A percentile compares a stretch with the other conserved stretches of the same genome.
phyloP scores from a whole-genome alignment of 2,113 vertebrate species.

The Toxotes jaculatrix region DNA sequence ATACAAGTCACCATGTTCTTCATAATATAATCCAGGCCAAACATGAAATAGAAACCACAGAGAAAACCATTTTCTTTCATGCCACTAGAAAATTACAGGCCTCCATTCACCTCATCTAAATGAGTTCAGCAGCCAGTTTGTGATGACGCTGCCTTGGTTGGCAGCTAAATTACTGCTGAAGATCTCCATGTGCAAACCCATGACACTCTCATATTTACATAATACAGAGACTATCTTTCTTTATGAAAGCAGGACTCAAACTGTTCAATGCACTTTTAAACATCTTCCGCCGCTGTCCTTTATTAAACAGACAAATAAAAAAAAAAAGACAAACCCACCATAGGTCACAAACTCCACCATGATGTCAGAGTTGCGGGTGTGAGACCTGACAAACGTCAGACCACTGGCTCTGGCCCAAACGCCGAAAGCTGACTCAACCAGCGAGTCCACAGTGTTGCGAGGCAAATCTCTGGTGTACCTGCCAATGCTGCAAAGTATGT shows the following conservation, averaged over 20 bases:
- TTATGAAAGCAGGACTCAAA: background rate
- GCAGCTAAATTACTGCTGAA: conserved; percentile 25
- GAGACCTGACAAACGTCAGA: conserved; percentile 78
- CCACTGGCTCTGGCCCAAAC: conserved; percentile 81
- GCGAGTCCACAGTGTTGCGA: conserved; percentile 74
- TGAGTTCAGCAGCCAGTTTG: conserved; percentile 17
- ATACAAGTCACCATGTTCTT: conserved; percentile 90
- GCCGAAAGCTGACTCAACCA: conserved; percentile 79
- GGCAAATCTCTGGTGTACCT: conserved; percentile 83
- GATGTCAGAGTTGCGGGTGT: conserved; percentile 79
- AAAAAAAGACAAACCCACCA: conserved; percentile 63
- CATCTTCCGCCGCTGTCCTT: background rate
- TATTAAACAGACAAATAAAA: background rate
- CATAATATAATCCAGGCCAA: conserved; percentile 24
- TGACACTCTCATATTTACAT: conserved; percentile 5
- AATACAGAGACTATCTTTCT: background rate
- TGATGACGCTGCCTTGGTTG: conserved; percentile 20
- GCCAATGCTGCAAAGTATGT: conserved; percentile 73
- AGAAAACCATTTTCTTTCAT: conserved; percentile 53
- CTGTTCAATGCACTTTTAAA: background rate
- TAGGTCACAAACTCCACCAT: conserved; percentile 80
- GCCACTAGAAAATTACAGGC: conserved; percentile 52
- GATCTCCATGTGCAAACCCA: background rate
- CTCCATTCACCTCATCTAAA: conserved; percentile 26
- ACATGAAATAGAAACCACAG: conserved; percentile 59